These are phyloP conservation scores for Sebastolobus alascanus DNA, from an alignment of 2,797 vertebrate species.

Conservation along the genomic window DNA sequence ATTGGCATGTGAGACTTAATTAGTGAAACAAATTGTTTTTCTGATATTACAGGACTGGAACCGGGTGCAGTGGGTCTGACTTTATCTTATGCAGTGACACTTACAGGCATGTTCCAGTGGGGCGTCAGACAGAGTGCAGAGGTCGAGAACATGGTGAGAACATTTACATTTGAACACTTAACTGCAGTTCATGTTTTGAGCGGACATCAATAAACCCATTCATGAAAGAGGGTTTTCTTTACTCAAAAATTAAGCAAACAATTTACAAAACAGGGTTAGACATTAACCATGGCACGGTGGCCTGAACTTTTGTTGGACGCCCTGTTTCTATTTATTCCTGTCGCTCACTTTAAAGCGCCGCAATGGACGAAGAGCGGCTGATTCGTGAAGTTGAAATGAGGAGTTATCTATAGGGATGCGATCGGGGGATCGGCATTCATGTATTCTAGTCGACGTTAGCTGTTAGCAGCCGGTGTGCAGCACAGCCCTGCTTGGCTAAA, in stretches of 20 bases:
- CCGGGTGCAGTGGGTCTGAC: constrained; percentile 93
- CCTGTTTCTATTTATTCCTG: no score
- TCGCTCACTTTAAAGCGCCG: no score
- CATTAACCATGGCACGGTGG: no score
- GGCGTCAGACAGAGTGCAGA: constrained; percentile 95
- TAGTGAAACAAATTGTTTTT: constrained; percentile 10
- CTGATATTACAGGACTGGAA: constrained; percentile 80
- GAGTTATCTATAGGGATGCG: no score
- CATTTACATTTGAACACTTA: not conserved
- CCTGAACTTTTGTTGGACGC: no score
- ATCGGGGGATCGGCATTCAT: no score
- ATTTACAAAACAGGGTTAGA: not conserved
- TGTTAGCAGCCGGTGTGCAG: no score
- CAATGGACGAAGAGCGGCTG: no score
- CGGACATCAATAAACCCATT: not conserved
- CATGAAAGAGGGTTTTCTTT: not conserved
- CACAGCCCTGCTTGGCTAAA: no score
- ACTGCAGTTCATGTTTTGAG: not conserved
- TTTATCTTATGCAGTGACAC: constrained; percentile 91
- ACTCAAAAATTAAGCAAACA: not conserved
- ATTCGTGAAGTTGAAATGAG: no score
- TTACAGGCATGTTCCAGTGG: constrained; percentile 98
- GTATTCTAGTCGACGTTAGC: no score
- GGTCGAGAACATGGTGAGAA: constrained; percentile 95
- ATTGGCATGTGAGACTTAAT: not conserved